These are phyloP conservation scores for Oxyscelio sp. DNA, from an alignment of 2,888 invertebrate genomes.

Conservation along the genomic window DNA sequence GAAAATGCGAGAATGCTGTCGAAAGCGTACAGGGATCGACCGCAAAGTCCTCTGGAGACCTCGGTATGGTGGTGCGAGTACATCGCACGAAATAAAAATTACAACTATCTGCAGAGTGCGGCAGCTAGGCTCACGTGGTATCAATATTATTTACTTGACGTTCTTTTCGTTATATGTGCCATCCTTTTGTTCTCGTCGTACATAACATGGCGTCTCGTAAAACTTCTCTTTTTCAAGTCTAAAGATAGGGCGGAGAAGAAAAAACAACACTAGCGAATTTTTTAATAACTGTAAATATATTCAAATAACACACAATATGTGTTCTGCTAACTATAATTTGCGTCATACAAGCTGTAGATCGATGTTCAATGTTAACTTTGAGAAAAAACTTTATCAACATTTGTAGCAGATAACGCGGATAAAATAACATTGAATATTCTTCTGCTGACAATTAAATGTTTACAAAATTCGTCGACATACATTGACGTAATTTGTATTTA, in stretches of 20 bases:
- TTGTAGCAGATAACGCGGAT: conserved; percentile 66
- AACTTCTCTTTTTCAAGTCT: conserved; percentile 34
- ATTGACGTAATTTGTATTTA: conserved; percentile 40
- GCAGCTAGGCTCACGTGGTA: conserved; percentile 78
- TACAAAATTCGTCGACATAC: conserved; percentile 53
- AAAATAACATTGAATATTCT: conserved; percentile 64
- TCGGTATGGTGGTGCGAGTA: conserved; percentile 92
- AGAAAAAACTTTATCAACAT: conserved; percentile 70
- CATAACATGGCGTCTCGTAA: conserved; percentile 66
- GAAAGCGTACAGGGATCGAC: conserved; percentile 90
- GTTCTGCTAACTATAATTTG: conserved; percentile 75
- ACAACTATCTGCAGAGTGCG: conserved; percentile 75
- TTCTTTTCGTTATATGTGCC: conserved; percentile 53
- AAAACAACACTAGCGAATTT: conserved; percentile 53
- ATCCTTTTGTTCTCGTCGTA: conserved; percentile 56
- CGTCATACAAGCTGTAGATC: conserved; percentile 74
- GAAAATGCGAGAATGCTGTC: conserved; percentile 89
- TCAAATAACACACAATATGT: conserved; percentile 76
- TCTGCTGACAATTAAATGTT: conserved; percentile 51
- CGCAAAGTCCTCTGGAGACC: conserved; percentile 90
- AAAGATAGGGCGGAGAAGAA: conserved; percentile 39
- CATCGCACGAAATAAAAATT: conserved; percentile 90
- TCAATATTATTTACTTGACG: conserved; percentile 80
- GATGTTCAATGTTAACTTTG: conserved; percentile 74
- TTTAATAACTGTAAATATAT: conserved; percentile 76